Evolutionary conservation across 1,140 invertebrate genomes (phyloP).

Genomic region (Harpegnathos saltator): DNA sequence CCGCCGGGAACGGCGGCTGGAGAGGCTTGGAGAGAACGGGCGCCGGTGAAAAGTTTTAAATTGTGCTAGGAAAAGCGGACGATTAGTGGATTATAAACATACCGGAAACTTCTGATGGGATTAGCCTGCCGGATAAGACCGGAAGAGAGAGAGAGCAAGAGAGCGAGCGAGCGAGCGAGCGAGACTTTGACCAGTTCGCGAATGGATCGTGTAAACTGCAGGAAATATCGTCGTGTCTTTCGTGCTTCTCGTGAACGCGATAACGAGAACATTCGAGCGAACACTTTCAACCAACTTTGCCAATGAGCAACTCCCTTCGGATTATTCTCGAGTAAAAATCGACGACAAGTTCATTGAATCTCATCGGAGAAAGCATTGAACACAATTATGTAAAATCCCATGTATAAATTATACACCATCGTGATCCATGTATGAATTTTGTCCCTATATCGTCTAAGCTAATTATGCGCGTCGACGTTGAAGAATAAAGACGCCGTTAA

Average conservation of each 20-base stretch:
- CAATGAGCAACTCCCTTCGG: neutral
- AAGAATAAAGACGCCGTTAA: too few species aligned
- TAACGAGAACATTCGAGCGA: constrained; percentile 39
- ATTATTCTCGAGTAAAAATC: constrained; percentile 20
- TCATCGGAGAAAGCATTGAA: too few species aligned
- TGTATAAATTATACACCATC: too few species aligned
- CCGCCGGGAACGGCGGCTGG: constrained; percentile 56
- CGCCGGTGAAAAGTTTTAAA: constrained; percentile 83
- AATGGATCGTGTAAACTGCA: constrained; percentile 54
- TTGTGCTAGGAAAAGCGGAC: constrained; percentile 81
- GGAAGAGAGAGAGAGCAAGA: constrained; percentile 17
- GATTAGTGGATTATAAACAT: constrained; percentile 86
- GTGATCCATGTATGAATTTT: too few species aligned
- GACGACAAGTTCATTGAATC: too few species aligned
- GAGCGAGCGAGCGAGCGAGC: constrained; percentile 1
- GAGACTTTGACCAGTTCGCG: constrained; percentile 46
- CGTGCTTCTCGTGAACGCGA: constrained; percentile 5
- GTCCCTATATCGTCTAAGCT: too few species aligned
- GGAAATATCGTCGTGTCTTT: constrained; percentile 30
- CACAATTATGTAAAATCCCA: too few species aligned
- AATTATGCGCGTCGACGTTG: too few species aligned
- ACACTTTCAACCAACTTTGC: neutral
- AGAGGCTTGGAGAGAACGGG: constrained; percentile 67
- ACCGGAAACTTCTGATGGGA: constrained; percentile 79
- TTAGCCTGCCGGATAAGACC: constrained; percentile 68